phyloP scores from a whole-genome alignment of 1,140 invertebrate species.

The Pseudachorutes palmiensis region DNA sequence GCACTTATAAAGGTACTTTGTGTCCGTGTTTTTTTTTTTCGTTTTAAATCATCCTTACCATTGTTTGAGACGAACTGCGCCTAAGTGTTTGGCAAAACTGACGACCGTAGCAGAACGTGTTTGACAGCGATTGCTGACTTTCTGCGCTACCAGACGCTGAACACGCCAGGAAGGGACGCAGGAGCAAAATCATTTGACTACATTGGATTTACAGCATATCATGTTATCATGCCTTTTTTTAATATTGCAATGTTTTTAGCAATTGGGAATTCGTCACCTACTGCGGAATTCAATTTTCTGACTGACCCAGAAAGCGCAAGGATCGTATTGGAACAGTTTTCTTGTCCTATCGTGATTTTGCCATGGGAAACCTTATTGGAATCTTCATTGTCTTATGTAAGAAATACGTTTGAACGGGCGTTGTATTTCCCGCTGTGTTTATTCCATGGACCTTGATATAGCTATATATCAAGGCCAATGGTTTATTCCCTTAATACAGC shows the following conservation, averaged over 20 bases:
- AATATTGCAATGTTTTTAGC: too few relatives aligned
- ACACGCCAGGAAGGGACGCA: too few relatives aligned
- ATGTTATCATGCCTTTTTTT: too few relatives aligned
- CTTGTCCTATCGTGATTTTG: neutral
- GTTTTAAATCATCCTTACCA: neutral
- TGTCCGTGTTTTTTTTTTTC: neutral
- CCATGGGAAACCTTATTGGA: neutral
- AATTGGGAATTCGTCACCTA: constrained; percentile 56
- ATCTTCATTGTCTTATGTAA: neutral
- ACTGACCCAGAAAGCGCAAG: constrained; percentile 66
- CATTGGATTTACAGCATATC: too few relatives aligned
- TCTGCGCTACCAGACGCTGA: too few relatives aligned
- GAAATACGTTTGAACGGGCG: neutral
- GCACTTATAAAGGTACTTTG: neutral
- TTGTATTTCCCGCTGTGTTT: too few relatives aligned
- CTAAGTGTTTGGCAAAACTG: neutral
- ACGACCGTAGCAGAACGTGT: too few relatives aligned
- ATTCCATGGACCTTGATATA: too few relatives aligned
- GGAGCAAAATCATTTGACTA: too few relatives aligned
- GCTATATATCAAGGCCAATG: too few relatives aligned
- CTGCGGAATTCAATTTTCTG: constrained; percentile 72
- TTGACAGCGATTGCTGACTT: too few relatives aligned
- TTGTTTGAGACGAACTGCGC: neutral
- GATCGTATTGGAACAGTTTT: constrained; percentile 51
- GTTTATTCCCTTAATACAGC: too few relatives aligned